Base-by-base conservation (phyloP, 1,140 invertebrate species). In the Drosophila ambigua region DNA sequence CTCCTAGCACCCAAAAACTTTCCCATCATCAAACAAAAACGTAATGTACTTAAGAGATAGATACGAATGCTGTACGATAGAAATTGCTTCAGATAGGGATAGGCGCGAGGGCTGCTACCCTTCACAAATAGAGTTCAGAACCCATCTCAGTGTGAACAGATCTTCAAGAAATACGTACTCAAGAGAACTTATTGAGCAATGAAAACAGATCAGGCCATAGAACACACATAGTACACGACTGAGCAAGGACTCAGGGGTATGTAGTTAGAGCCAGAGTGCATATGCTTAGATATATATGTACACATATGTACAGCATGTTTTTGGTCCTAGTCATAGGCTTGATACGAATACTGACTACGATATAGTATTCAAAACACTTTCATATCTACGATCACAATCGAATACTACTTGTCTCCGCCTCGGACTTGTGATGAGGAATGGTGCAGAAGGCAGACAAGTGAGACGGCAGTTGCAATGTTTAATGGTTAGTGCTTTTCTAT, bases 401-500 rank as follows among this genome's bases (percentile, higher is more conserved):
- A 88, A 79, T 69, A 67, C 54, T 80, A 66, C 55, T 81, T 63
- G 44, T 49, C 66, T 48, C 65, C 62, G 41, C 45, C 64, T 63
- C 61, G 20, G 13, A 45, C 39, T 44, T 26, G 26, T 53, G 20
- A 5, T 39, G 39, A 24, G 43, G 63, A 50, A 45, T 26, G 26
- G 15, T 45, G 5, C 1, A 20, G 20, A 20, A 24, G 26, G n/a
- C 9, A 52, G 65, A 48, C 49, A 57, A 72, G 59, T 68, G 75
- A 77, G 62, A 67, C 65, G 82, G 74, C 82, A 85, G 83, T 85
- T 85, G 82, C 82, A 85, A 85, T 85, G 82, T 85, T 85, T 82
- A 85, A 85, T 85, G 82, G 82, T 85, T 85, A 85, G 82, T 85
- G 82, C 82, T 85, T 85, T 85, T 85, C 83, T 85, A 85, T 88